phyloP scores from a whole-genome alignment of 1,140 invertebrate species.

The Oncopeltus fasciatus region DNA sequence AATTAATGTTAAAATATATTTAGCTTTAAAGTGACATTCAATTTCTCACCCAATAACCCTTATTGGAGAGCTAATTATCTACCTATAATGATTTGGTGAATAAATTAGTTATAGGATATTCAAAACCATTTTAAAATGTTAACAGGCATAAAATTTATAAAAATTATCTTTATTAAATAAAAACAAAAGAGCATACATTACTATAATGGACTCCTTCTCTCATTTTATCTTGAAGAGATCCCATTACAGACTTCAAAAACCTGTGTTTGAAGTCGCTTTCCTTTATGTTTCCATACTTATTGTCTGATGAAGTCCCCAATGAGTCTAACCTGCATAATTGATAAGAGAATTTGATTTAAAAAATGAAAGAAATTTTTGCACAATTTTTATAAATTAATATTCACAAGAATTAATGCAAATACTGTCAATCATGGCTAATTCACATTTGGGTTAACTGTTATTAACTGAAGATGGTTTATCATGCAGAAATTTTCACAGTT shows the following conservation, averaged over 20 bases:
- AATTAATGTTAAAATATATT: too few species aligned
- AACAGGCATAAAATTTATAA: background rate
- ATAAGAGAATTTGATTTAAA: background rate
- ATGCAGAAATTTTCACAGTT: too few species aligned
- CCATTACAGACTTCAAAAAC: conserved; percentile 27
- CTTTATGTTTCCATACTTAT: conserved; percentile 25
- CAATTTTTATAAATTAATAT: background rate
- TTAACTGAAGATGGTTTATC: background rate
- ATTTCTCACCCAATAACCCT: background rate
- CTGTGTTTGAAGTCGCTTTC: conserved; percentile 28
- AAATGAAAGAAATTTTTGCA: background rate
- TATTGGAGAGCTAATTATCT: conserved; percentile 24
- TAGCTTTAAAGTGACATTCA: too few species aligned
- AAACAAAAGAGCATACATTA: background rate
- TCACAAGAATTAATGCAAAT: background rate
- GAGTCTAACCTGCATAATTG: background rate
- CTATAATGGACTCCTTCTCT: conserved; percentile 10
- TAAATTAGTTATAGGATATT: conserved; percentile 15
- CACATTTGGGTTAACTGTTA: background rate
- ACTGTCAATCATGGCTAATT: background rate
- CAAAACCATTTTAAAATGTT: conserved; percentile 3
- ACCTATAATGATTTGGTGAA: conserved; percentile 21
- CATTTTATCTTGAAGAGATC: conserved; percentile 25
- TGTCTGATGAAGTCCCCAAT: conserved; percentile 2
- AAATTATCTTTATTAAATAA: background rate